Percentiles rank a stretch among this genome's conserved stretches.
Evolutionary conservation across 2,113 vertebrate genomes (phyloP).

Genomic region (Acrocephalus arundinaceus): DNA sequence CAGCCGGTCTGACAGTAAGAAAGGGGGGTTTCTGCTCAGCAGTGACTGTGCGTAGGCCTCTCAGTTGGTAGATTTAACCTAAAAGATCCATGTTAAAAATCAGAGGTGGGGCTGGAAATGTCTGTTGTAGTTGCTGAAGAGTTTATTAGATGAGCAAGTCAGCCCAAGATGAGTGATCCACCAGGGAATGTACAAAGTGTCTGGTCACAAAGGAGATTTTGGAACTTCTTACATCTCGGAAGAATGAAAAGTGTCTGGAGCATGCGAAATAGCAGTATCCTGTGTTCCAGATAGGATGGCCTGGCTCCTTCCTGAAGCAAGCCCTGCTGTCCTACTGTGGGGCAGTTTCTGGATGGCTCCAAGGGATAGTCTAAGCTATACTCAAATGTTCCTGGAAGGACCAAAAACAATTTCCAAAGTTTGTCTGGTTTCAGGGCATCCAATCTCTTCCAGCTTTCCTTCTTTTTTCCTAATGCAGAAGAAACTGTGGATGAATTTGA

Average conservation of each 20-base stretch:
- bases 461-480: background rate
- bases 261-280: background rate
- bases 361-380: background rate
- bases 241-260: background rate
- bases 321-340: rapidly evolving
- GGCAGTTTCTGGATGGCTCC: background rate
- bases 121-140: background rate
- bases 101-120: background rate
- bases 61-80: background rate
- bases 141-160: background rate
- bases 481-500: background rate
- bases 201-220: background rate
- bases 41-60: background rate
- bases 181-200: background rate
- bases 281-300: background rate
- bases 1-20: background rate
- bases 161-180: background rate
- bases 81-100: background rate
- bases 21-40: background rate
- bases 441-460: background rate
- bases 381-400: background rate
- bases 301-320: background rate
- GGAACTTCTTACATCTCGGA: background rate
- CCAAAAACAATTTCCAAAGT: background rate
- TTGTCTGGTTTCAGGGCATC: background rate